Percentiles rank a stretch among this genome's conserved stretches.
These are phyloP conservation scores for Nicator chloris DNA, from an alignment of 2,113 vertebrate species.

Conservation along the genomic window DNA sequence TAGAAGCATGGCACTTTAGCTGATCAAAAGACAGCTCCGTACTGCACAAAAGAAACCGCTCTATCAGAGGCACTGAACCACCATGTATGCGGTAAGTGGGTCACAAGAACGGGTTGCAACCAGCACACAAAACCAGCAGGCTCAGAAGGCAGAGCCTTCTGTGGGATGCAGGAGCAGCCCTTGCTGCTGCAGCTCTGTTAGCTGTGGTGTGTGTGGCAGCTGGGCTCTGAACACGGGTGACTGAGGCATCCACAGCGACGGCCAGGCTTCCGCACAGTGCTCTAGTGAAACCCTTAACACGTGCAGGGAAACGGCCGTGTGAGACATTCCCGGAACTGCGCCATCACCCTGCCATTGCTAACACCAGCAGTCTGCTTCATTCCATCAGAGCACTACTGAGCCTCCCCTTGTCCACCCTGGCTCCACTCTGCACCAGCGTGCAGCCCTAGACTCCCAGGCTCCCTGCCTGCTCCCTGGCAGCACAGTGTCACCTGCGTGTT, in stretches of 20 bases:
- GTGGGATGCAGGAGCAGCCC: neutral
- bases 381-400: neutral
- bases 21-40: neutral
- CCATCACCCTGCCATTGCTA: neutral
- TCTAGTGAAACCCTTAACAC: fast-evolving
- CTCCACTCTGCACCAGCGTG: fast-evolving
- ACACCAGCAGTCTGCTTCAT: neutral
- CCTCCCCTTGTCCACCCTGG: fast-evolving
- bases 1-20: neutral
- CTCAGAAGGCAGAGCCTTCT: neutral
- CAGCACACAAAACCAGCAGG: neutral
- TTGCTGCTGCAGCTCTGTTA: neutral
- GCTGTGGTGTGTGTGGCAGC: neutral
- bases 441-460: neutral
- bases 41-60: neutral
- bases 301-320: fast-evolving
- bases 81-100: fast-evolving
- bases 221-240: neutral
- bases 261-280: fast-evolving
- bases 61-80: neutral
- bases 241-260: fast-evolving
- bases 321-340: neutral
- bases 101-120: neutral
- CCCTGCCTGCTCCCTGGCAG: neutral
- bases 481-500: fast-evolving